These are phyloP conservation scores for Chloroclystis v-ata DNA, from an alignment of 2,888 invertebrate species.

Conservation along the genomic window DNA sequence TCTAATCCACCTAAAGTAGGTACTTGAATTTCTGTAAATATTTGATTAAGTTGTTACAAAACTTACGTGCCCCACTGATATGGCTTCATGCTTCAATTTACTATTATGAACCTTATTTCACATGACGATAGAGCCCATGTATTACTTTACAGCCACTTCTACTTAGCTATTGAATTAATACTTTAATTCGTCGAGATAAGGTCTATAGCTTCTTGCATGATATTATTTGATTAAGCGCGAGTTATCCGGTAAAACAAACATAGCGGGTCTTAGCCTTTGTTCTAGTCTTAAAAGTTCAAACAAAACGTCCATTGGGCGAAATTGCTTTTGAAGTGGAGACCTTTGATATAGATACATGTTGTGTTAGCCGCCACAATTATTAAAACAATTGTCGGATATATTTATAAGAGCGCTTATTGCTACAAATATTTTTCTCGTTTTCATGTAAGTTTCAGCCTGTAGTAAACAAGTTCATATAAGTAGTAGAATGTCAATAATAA, in stretches of 20 bases:
- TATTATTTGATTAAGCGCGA: conserved; percentile 25
- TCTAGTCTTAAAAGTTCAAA: conserved; percentile 21
- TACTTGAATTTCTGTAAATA: conserved; percentile 36
- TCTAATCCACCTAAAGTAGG: conserved; percentile 16
- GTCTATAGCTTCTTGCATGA: background rate
- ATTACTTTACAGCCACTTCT: background rate
- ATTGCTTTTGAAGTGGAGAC: background rate
- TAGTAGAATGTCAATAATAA: too few relatives aligned
- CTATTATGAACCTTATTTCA: conserved; percentile 15
- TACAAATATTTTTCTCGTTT: too few relatives aligned
- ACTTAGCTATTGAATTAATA: background rate
- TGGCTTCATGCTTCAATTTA: background rate
- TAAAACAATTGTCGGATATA: too few relatives aligned
- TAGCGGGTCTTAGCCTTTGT: conserved; percentile 31
- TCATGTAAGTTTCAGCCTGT: too few relatives aligned
- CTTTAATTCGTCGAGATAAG: conserved; percentile 3
- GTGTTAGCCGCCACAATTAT: too few relatives aligned
- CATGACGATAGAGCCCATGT: conserved; percentile 6
- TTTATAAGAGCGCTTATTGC: too few relatives aligned
- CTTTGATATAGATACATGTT: too few relatives aligned
- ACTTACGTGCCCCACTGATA: conserved; percentile 29
- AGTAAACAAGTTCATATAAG: too few relatives aligned
- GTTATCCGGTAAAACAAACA: conserved; percentile 47
- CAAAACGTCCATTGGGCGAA: background rate
- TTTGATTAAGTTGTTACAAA: conserved; percentile 44